Evolutionary conservation across 1,140 invertebrate species (phyloP), one percentile per base, ranked within the genome.

Genomic region (Cherax destructor): DNA sequence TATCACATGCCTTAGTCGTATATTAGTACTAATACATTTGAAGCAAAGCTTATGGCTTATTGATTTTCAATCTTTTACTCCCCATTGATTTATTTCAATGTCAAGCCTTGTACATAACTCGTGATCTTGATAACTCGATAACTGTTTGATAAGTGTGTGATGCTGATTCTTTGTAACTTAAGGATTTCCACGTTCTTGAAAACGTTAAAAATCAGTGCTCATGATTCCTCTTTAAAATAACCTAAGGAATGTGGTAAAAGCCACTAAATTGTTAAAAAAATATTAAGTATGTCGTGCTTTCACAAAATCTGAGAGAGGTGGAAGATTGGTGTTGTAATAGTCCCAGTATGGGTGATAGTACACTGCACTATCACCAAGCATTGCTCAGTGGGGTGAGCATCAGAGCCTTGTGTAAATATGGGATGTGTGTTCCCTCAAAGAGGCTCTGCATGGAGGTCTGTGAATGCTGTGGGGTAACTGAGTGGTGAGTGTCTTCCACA

Each of bases 401-500:
- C 52, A 16, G 80, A 83, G 80, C 80, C 80, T 83, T 61, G 80
- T 83, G n/a, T 83, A n/a, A 24, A 24, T 5, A 24, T 83, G 80
- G 50, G 77, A 56, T 50, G 52, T 50, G 52, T 61, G 49, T 61
- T 83, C 80, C 52, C 52, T 52, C 52, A 83, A 21, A 59, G 80
- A 52, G 80, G 80, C 50, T 52, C 80, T 30, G 50, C 9, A 30
- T 65, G 61, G 21, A 74, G 69, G 69, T 16, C 69, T 74, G 69
- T 74, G 24, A 30, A 10, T 65, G 24, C 56, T 83, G 81, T 69
- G 69, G 81, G 81, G 21, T 83, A 69, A 69, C 81, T 83, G 81
- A 83, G 81, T 49, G 81, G 81, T 65, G 81, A 83, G 81, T 83
- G 81, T 83, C 81, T 83, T 83, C 59, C 81, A 83, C 81, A 83